Evolutionary conservation across 2,113 vertebrate genomes (phyloP).

Genomic region (Carollia perspicillata): DNA sequence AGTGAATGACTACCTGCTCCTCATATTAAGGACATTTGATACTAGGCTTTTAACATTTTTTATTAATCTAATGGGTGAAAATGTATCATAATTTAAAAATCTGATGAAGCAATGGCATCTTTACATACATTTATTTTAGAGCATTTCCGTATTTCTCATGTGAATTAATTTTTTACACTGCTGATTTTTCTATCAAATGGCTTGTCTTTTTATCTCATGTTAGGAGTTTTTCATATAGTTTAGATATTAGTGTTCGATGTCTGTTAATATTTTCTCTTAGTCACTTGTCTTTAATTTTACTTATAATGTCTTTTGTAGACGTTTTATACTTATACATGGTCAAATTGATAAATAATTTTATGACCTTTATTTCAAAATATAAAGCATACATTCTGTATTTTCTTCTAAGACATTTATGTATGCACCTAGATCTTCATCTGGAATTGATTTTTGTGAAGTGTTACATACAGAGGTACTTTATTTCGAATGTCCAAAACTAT

Average conservation of each 20-base stretch:
- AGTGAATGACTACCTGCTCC: neutral
- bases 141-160: neutral
- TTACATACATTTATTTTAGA: neutral
- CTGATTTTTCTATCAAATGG: neutral
- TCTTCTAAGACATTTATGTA: neutral
- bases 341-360: neutral
- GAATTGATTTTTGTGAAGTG: neutral
- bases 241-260: neutral
- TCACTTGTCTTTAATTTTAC: neutral
- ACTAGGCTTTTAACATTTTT: neutral
- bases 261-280: neutral
- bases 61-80: slow-evolving; percentile 1
- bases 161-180: neutral
- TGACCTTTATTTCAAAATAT: neutral
- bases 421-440: neutral
- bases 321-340: neutral
- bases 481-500: neutral
- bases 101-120: neutral
- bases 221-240: neutral
- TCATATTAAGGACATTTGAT: neutral
- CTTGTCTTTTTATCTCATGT: neutral
- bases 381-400: neutral
- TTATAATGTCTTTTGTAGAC: neutral
- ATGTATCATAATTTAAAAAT: neutral
- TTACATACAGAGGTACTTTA: neutral